phyloP scores from a whole-genome alignment of 2,113 vertebrate species.

The Boulengeromyrus knoepffleri region DNA sequence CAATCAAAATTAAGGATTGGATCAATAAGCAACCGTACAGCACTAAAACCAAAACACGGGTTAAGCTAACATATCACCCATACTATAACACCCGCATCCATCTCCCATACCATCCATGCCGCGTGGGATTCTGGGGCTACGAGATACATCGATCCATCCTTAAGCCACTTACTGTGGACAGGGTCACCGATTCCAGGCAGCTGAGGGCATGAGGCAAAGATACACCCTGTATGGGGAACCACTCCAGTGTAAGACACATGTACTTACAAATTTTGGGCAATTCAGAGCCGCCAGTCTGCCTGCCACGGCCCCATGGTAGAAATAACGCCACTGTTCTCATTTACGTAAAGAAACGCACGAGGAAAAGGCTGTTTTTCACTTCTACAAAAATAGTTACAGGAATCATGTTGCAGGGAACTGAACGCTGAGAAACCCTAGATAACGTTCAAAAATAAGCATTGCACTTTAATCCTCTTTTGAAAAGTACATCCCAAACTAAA shows the following conservation, averaged over 20 bases:
- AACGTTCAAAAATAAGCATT: conserved; percentile 10
- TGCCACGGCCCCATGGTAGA: too few relatives aligned
- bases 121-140: not conserved
- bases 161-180: not conserved
- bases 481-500: conserved; percentile 11
- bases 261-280: not conserved
- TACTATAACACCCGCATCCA: not conserved
- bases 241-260: not conserved
- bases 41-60: not conserved
- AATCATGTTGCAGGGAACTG: not conserved
- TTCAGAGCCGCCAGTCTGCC: not conserved
- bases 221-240: not conserved
- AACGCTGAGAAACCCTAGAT: not conserved
- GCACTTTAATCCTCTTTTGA: conserved; percentile 1
- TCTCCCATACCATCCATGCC: not conserved
- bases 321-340: not conserved
- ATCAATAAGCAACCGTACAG: not conserved
- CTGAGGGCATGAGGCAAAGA: not conserved
- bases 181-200: not conserved
- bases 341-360: not conserved
- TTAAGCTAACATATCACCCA: not conserved
- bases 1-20: not conserved
- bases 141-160: not conserved
- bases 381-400: not conserved
- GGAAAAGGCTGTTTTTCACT: not conserved